Evolutionary conservation across 1,140 invertebrate species (phyloP).

Genomic region (Leptopilina boulardi): DNA sequence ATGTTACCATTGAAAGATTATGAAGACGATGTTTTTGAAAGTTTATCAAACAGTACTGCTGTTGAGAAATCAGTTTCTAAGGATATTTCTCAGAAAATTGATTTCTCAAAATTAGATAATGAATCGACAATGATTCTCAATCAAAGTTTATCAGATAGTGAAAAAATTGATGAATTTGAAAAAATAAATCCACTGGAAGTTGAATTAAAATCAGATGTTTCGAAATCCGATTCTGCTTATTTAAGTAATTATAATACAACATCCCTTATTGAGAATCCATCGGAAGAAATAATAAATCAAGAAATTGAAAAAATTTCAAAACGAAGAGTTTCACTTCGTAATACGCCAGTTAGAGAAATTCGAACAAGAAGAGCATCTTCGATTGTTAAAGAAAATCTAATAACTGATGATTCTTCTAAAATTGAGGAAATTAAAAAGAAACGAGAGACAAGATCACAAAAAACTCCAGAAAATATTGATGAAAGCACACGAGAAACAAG

Average conservation of each 20-base stretch:
- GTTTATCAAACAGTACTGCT: conserved; percentile 52
- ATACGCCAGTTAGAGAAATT: conserved; percentile 43
- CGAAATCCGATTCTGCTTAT: background rate
- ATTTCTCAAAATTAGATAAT: conserved; percentile 40
- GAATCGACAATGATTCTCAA: too few species aligned
- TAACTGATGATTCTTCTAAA: background rate
- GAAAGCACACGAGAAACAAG: too few species aligned
- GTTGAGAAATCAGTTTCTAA: conserved; percentile 24
- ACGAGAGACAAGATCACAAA: background rate
- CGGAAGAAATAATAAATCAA: background rate
- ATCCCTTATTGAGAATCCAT: background rate
- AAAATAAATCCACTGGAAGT: background rate
- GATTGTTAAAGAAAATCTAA: conserved; percentile 36
- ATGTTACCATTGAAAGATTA: conserved; percentile 23
- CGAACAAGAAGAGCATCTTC: conserved; percentile 56
- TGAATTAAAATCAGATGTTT: background rate
- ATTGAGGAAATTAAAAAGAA: conserved; percentile 21
- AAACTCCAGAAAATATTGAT: background rate
- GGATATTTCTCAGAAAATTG: conserved; percentile 41
- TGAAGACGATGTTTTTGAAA: conserved; percentile 58
- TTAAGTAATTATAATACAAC: background rate
- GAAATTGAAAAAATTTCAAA: background rate
- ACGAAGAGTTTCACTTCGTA: background rate
- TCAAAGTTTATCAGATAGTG: too few species aligned
- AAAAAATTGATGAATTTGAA: background rate